Evolutionary conservation across 2,113 vertebrate genomes (phyloP).

Genomic region (Oenanthe melanoleuca): DNA sequence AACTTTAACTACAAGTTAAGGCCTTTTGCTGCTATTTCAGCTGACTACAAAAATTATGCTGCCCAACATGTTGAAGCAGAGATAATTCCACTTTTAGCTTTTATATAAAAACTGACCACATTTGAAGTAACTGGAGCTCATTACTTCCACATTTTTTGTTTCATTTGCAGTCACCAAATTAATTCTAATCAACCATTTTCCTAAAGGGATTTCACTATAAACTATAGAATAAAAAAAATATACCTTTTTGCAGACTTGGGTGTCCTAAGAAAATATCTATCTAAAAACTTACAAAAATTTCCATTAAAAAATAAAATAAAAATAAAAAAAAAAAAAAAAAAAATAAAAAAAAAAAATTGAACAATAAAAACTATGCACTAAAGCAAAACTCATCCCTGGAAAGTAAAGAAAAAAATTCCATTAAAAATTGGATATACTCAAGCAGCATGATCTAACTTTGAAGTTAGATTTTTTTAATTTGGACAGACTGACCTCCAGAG

Average conservation of each 20-base stretch:
- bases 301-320: background rate
- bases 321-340: background rate
- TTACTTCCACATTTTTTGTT: background rate
- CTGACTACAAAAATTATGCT: slow-evolving; percentile 17
- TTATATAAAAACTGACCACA: background rate
- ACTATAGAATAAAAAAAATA: background rate
- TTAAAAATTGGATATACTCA: background rate
- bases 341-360: background rate
- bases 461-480: background rate
- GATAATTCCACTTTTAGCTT: background rate
- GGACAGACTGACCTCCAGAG: background rate
- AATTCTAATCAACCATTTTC: background rate
- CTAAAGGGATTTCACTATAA: background rate
- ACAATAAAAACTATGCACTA: background rate
- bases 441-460: background rate
- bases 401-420: background rate
- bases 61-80: background rate
- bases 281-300: background rate
- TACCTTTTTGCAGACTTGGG: background rate
- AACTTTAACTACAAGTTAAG: background rate
- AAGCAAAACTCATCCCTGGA: background rate
- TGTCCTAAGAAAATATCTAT: background rate
- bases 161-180: background rate
- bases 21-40: background rate
- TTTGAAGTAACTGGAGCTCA: background rate